Evolutionary conservation across 2,888 invertebrate species (phyloP), one percentile per base, ranked within the genome.

Genomic region (Andricus quercusramuli): DNA sequence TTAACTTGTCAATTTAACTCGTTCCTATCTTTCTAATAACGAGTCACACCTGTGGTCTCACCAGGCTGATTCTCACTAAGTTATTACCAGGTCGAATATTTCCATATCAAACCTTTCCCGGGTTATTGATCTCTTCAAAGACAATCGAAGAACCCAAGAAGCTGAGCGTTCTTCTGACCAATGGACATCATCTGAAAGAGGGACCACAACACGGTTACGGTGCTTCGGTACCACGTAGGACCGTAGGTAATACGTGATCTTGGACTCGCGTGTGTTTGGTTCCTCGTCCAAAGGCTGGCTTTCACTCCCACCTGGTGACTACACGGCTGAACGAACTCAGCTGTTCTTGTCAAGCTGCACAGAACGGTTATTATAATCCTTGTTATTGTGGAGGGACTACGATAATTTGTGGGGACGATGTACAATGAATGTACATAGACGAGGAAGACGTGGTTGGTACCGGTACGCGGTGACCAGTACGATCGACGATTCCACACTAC

Each of bases 401-500:
- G 17, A 37, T 68, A 41, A 29, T 67, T 47, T 9, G 6, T 47
- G 29, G 25, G 22, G 44, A 44, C 25, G 1, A 25, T 64, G 15
- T 59, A 59, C n/a, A 2, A 13, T 62, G 9, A 6, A 13, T 62
- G 3, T 11, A 44, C 47, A n/a, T 44, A 25, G 25, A 25, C 22
- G 20, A 44, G 47, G 25, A 47, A 47, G 32, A 22, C n/a, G n/a
- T 32, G 32, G 20, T 74, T 51, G 74, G 37, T 56, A 77, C 77
- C 41, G 25, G 64, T 56, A n/a, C 81, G 81, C 79, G 79, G 83
- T 84, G 85, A 84, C 82, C 85, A 82, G 81, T 83, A 79, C 85
- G 85, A 86, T 85, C 83, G 86, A 85, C 86, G 85, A 85, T 85
- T 86, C 83, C 86, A 87, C 85, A 88, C 89, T 89, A 85, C 83